Evolutionary conservation across 2,797 vertebrate genomes (phyloP).

Genomic region (Rhinella marina): DNA sequence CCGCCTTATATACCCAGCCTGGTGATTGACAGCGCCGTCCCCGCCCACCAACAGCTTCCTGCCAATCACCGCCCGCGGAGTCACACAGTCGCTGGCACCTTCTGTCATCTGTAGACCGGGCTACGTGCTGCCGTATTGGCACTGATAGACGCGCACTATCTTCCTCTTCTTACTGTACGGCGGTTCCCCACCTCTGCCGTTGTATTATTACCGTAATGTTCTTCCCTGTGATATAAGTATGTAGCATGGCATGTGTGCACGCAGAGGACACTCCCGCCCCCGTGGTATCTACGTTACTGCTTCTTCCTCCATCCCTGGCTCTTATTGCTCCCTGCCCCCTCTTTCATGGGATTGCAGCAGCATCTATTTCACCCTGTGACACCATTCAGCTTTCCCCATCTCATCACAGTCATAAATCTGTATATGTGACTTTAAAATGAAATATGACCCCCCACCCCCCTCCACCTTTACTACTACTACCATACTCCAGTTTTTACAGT

Average conservation of each 20-base stretch:
- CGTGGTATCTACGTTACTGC: not conserved
- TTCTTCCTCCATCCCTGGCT: not conserved
- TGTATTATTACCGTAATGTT: slow-evolving; percentile 26
- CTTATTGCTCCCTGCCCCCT: too few relatives aligned
- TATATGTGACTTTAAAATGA: not conserved
- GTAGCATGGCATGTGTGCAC: too few relatives aligned
- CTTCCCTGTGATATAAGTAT: not conserved
- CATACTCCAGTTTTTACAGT: too few relatives aligned
- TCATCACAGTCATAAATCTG: not conserved
- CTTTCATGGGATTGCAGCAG: slow-evolving; percentile 1
- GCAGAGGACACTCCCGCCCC: not conserved
- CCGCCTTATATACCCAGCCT: slow-evolving; percentile 36
- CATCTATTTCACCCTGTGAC: not conserved
- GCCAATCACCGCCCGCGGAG: slow-evolving; percentile 16
- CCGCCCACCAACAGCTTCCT: slow-evolving; percentile 48
- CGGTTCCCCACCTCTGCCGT: not conserved
- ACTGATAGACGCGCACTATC: not conserved
- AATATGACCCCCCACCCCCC: too few relatives aligned
- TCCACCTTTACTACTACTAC: too few relatives aligned
- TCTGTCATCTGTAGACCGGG: not conserved
- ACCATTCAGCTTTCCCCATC: not conserved
- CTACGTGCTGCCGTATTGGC: slow-evolving; percentile 50
- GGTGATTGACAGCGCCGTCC: not conserved
- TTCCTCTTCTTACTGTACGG: not conserved
- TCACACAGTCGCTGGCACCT: not conserved